Conservation (phyloP, 2,888 invertebrate species). For the Diaphora mendica region DNA sequence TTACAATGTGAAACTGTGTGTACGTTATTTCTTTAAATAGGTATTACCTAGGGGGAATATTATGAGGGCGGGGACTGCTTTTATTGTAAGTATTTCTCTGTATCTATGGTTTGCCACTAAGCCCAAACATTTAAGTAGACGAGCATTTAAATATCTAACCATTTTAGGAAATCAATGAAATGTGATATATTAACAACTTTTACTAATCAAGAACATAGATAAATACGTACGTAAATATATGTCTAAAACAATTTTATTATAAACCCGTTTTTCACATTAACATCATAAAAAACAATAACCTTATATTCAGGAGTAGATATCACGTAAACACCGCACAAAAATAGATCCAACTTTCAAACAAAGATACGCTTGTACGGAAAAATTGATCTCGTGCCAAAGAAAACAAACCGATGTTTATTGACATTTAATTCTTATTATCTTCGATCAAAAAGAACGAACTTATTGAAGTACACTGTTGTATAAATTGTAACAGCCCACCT, state of each 20-base stretch:
- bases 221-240: not conserved
- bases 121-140: too few relatives aligned
- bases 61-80: too few relatives aligned
- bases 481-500: constrained; percentile 35
- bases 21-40: too few relatives aligned
- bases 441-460: constrained; percentile 64
- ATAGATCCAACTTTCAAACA: constrained; percentile 30
- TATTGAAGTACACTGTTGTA: constrained; percentile 46
- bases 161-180: not conserved
- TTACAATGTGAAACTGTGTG: too few relatives aligned
- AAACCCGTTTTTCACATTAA: not conserved
- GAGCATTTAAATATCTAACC: not conserved
- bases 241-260: not conserved
- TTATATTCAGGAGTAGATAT: not conserved
- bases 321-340: constrained; percentile 17
- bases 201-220: not conserved
- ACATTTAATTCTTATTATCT: constrained; percentile 59
- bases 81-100: too few relatives aligned
- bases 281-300: not conserved
- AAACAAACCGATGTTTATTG: constrained; percentile 63
- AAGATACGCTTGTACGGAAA: constrained; percentile 33
- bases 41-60: too few relatives aligned
- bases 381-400: constrained; percentile 65
- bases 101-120: too few relatives aligned
- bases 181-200: not conserved